These are phyloP conservation scores for Gavia stellata DNA, from an alignment of 2,113 vertebrate genomes.

Conservation along the genomic window DNA sequence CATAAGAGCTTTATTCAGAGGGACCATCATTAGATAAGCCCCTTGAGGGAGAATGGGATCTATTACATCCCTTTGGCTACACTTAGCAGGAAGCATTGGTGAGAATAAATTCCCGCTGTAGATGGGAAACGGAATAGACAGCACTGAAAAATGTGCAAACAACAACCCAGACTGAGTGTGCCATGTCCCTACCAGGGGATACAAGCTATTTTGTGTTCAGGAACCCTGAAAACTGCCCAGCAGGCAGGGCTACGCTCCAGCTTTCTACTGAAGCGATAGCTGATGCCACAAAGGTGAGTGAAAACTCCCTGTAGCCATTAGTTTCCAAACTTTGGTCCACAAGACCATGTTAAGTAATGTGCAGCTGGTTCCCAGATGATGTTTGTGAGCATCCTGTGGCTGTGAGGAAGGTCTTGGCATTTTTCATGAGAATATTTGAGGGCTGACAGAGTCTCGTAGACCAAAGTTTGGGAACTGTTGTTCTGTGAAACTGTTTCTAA, in stretches of 20 bases:
- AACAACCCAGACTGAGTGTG: neutral
- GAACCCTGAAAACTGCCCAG: neutral
- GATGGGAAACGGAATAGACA: neutral
- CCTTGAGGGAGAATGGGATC: neutral
- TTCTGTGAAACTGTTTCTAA: neutral
- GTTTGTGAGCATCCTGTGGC: neutral
- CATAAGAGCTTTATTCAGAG: neutral
- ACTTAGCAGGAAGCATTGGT: neutral
- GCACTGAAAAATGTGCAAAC: neutral
- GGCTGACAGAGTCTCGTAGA: neutral
- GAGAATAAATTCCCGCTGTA: neutral
- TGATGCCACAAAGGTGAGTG: neutral
- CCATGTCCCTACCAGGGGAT: neutral
- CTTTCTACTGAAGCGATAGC: neutral
- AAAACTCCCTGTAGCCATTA: neutral
- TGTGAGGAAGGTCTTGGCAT: neutral
- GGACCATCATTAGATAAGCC: neutral
- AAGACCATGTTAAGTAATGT: accelerated
- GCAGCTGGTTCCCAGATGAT: neutral
- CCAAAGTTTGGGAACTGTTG: neutral
- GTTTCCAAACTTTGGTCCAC: neutral
- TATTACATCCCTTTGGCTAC: neutral
- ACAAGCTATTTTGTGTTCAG: neutral
- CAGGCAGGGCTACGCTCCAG: neutral
- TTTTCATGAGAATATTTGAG: neutral